These are phyloP conservation scores for Hemistola chrysoprasaria DNA, from an alignment of 2,888 invertebrate species.

Conservation along the genomic window DNA sequence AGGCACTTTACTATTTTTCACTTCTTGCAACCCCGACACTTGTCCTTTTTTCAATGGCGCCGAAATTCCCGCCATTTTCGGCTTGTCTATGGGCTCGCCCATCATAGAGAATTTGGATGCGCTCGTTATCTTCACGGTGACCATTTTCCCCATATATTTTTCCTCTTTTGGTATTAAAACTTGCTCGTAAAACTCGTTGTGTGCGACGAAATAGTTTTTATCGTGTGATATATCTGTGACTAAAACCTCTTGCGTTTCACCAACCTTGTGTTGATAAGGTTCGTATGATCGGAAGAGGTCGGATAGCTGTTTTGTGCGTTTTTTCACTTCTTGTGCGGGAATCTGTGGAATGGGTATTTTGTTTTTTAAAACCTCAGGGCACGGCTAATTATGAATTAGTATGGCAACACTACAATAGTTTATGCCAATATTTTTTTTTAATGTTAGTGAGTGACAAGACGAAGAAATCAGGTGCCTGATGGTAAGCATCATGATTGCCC, in stretches of 20 bases:
- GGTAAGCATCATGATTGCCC: too few species aligned
- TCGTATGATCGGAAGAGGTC: constrained; percentile 95
- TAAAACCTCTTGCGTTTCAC: constrained; percentile 88
- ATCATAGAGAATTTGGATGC: constrained; percentile 90
- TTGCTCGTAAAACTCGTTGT: constrained; percentile 97
- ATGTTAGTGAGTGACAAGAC: too few species aligned
- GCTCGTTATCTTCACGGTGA: constrained; percentile 88
- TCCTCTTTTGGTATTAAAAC: constrained; percentile 91
- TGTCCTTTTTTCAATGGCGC: constrained; percentile 79
- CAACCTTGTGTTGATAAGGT: constrained; percentile 88
- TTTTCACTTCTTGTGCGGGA: constrained; percentile 93
- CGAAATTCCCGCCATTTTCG: constrained; percentile 76
- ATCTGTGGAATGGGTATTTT: too few species aligned
- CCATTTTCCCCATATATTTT: constrained; percentile 90
- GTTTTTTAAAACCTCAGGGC: too few species aligned
- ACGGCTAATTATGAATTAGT: too few species aligned
- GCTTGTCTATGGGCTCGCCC: constrained; percentile 84
- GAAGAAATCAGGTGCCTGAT: too few species aligned
- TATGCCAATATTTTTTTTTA: too few species aligned
- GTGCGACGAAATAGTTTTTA: constrained; percentile 94
- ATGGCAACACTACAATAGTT: too few species aligned
- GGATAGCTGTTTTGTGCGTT: constrained; percentile 92
- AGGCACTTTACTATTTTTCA: constrained; percentile 44
- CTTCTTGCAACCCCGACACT: constrained; percentile 72
- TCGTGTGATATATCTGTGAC: constrained; percentile 98